Evolutionary conservation across 2,888 invertebrate species (phyloP).

Genomic region (Dasypogon diadema): DNA sequence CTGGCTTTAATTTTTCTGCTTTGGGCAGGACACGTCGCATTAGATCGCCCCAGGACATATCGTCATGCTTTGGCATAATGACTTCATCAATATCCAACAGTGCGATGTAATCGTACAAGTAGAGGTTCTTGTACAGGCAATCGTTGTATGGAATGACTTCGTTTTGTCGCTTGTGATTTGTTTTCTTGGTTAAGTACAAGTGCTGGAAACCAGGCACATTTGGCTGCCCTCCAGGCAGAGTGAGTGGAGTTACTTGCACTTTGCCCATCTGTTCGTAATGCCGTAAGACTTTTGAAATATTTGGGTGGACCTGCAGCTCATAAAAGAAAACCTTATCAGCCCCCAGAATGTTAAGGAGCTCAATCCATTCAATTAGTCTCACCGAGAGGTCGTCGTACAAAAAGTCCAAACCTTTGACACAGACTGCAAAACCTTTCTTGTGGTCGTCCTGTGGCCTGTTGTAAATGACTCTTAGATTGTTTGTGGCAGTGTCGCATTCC

Average conservation of each 20-base stretch:
- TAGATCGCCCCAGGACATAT: conserved; percentile 79
- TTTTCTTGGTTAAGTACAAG: conserved; percentile 89
- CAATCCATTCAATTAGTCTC: conserved; percentile 94
- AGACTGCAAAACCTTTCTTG: conserved; percentile 88
- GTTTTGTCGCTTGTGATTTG: conserved; percentile 93
- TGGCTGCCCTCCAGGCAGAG: conserved; percentile 90
- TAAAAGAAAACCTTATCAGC: conserved; percentile 94
- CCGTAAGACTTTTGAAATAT: conserved; percentile 83
- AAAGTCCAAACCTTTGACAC: conserved; percentile 94
- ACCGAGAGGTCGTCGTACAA: conserved; percentile 91
- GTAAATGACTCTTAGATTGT: conserved; percentile 85
- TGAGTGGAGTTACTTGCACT: conserved; percentile 83
- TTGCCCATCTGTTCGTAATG: conserved; percentile 76
- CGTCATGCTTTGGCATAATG: conserved; percentile 86
- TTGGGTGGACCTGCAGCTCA: conserved; percentile 90
- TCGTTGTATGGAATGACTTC: conserved; percentile 97
- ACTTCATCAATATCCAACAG: conserved; percentile 94
- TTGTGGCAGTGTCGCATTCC: conserved; percentile 87
- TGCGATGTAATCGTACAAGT: conserved; percentile 90
- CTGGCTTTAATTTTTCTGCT: conserved; percentile 76
- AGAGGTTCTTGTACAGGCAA: conserved; percentile 92
- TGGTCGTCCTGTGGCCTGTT: conserved; percentile 75
- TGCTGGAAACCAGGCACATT: conserved; percentile 91
- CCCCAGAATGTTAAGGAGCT: conserved; percentile 85
- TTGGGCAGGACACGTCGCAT: conserved; percentile 80